Percentiles rank a stretch among this genome's conserved stretches.
Conservation (phyloP, 92 coral and sea anemone genomes). For the Parazoanthus darwini region DNA sequence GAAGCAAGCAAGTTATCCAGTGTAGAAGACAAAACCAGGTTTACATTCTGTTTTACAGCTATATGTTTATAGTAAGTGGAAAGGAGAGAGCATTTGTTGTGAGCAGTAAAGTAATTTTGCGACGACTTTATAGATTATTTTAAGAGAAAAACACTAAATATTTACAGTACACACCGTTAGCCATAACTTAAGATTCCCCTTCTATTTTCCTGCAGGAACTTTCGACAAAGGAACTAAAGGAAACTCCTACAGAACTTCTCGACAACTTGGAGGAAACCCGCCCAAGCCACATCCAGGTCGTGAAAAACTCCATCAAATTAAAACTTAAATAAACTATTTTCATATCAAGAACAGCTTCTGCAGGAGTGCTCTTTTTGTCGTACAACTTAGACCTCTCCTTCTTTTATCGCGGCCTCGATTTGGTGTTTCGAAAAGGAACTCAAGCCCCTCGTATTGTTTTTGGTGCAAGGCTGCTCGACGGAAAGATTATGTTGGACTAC, state of each 20-base stretch:
- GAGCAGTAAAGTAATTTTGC: too few relatives aligned
- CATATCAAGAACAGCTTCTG: background rate
- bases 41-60: too few relatives aligned
- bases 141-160: too few relatives aligned
- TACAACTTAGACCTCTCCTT: background rate
- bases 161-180: background rate
- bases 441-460: too few relatives aligned
- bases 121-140: too few relatives aligned
- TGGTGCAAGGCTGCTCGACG: too few relatives aligned
- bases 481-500: background rate
- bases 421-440: background rate
- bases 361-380: background rate
- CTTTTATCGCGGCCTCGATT: background rate
- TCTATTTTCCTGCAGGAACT: conserved; percentile 7
- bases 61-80: too few relatives aligned
- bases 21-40: too few relatives aligned
- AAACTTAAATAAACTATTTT: conserved; percentile 72
- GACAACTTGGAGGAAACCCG: conserved; percentile 62
- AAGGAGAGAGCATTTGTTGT: too few relatives aligned
- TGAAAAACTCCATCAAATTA: conserved; percentile 80
- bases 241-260: conserved; percentile 59
- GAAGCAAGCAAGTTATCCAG: too few relatives aligned
- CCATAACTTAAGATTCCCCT: background rate
- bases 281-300: conserved; percentile 69
- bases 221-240: conserved; percentile 35